These are phyloP conservation scores for Pteronura brasiliensis DNA, from an alignment of 2,113 vertebrate species.

Conservation along the genomic window DNA sequence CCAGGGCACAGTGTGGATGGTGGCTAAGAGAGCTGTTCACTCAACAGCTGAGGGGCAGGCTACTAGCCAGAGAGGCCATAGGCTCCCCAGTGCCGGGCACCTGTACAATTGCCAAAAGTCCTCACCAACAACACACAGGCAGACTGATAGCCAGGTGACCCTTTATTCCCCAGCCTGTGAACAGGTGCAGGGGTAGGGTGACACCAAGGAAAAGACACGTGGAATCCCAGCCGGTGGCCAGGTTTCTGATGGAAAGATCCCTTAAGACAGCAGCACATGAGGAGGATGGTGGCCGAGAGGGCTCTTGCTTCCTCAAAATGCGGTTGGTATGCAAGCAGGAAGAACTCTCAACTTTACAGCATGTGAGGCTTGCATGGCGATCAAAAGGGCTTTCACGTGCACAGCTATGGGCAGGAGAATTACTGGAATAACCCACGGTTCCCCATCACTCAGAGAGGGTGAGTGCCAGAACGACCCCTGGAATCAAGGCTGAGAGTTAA, in stretches of 20 bases:
- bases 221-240: background rate
- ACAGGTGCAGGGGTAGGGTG: background rate
- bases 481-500: background rate
- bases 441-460: background rate
- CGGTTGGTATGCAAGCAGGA: background rate
- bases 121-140: background rate
- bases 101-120: background rate
- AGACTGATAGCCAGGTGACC: background rate
- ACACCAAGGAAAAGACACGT: background rate
- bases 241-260: background rate
- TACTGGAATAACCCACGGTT: background rate
- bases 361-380: background rate
- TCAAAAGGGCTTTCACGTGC: background rate
- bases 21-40: background rate
- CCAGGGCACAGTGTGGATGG: background rate
- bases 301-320: background rate
- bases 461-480: rapidly evolving
- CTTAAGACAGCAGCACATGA: background rate
- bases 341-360: background rate
- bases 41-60: background rate
- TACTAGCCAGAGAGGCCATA: background rate
- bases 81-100: background rate
- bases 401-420: background rate
- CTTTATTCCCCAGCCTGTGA: background rate
- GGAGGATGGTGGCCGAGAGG: background rate